Conservation (phyloP, 2,113 vertebrate species). For the Candoia aspera region DNA sequence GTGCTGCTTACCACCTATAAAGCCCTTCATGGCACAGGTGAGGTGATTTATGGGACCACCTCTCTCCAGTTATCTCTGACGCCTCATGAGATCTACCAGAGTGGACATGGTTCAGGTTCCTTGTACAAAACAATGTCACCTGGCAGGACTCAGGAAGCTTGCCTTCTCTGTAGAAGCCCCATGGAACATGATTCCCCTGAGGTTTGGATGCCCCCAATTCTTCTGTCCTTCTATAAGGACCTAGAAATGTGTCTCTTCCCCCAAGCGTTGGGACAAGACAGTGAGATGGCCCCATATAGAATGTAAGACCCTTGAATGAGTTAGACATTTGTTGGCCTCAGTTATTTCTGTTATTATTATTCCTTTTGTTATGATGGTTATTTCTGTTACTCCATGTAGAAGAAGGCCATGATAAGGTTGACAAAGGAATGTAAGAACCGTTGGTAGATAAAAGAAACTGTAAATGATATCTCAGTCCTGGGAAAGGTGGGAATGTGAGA, state of each 20-base stretch:
- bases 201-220: neutral
- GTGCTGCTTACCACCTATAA: neutral
- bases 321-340: neutral
- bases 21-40: neutral
- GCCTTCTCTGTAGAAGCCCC: neutral
- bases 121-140: neutral
- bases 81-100: neutral
- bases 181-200: neutral
- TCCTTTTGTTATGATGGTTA: neutral
- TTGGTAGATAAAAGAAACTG: neutral
- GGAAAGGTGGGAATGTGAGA: no score
- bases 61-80: neutral
- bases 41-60: neutral
- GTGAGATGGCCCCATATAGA: neutral
- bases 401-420: neutral
- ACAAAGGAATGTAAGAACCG: neutral
- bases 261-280: no score
- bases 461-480: no score
- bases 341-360: neutral
- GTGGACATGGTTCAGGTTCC: no score
- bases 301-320: neutral
- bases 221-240: neutral
- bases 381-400: neutral
- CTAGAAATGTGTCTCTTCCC: no score
- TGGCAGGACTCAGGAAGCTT: neutral